These are phyloP conservation scores for Arge pagana DNA, from an alignment of 2,888 invertebrate genomes.

Conservation along the genomic window DNA sequence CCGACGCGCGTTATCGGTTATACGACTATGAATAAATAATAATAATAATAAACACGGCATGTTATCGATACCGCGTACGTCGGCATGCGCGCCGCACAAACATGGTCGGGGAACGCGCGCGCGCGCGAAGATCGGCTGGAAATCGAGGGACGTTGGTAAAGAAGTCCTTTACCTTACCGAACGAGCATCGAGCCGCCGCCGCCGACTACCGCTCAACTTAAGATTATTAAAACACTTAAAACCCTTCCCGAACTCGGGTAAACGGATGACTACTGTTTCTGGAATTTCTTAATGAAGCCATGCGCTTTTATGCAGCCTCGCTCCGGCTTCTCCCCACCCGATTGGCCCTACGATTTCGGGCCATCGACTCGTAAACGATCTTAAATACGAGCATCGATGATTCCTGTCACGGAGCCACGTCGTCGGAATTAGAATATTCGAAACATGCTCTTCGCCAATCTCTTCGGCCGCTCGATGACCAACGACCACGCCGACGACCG, in stretches of 20 bases:
- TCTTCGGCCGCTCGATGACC: no score
- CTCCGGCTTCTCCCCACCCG: no score
- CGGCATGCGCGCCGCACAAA: no score
- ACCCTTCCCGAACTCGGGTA: conserved; percentile 2
- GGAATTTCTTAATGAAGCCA: conserved; percentile 43
- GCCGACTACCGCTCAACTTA: conserved; percentile 12
- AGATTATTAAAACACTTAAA: conserved; percentile 24
- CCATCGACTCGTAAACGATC: conserved; percentile 13
- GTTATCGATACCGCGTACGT: neutral
- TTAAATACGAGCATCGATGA: no score
- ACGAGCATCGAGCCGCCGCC: conserved; percentile 14
- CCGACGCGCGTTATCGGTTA: conserved; percentile 17
- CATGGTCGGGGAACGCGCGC: no score
- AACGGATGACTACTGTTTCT: conserved; percentile 28
- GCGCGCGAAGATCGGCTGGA: no score
- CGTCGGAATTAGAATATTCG: no score
- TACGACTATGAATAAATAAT: neutral
- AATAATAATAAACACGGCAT: no score
- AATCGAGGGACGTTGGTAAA: no score
- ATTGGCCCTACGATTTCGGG: conserved; percentile 1
- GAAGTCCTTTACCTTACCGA: conserved; percentile 1
- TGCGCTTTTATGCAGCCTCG: conserved; percentile 10
- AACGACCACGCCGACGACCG: no score
- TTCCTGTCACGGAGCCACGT: no score
- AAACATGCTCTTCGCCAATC: no score